Conservation (phyloP, 2,113 vertebrate genomes). For the Zingel zingel region DNA sequence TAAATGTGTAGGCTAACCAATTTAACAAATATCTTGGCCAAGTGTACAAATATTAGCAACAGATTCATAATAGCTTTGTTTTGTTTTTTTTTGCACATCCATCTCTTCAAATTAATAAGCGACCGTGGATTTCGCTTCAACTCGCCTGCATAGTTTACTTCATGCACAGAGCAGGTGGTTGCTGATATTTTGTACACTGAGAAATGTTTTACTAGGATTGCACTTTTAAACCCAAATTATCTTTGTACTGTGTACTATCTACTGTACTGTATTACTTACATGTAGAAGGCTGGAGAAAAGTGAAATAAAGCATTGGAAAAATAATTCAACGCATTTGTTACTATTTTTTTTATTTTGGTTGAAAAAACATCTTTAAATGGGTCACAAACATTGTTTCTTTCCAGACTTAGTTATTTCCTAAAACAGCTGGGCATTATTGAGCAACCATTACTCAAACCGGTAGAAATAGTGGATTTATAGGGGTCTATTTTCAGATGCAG, state of each 20-base stretch:
- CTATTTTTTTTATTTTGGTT: neutral
- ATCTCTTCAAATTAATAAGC: neutral
- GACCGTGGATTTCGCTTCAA: neutral
- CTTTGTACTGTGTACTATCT: slow-evolving; percentile 74
- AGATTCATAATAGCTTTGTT: neutral
- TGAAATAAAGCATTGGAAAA: slow-evolving; percentile 54
- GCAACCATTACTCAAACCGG: neutral
- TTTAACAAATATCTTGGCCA: neutral
- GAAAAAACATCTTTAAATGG: too few relatives aligned
- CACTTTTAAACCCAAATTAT: slow-evolving; percentile 74
- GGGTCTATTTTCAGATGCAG: neutral
- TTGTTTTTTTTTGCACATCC: slow-evolving; percentile 37
- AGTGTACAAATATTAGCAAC: neutral
- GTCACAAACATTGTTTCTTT: neutral
- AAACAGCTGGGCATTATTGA: neutral
- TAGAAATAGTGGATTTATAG: neutral
- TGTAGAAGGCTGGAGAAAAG: slow-evolving; percentile 10
- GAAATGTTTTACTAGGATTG: slow-evolving; percentile 47
- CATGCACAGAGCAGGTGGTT: slow-evolving; percentile 36
- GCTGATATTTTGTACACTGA: slow-evolving; percentile 38
- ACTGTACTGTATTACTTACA: slow-evolving; percentile 51
- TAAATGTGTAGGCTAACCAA: neutral
- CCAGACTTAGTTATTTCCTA: neutral
- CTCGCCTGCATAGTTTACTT: slow-evolving; percentile 51
- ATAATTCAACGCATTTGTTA: accelerated